Percentiles rank a stretch among this genome's conserved stretches.
phyloP scores from a whole-genome alignment of 2,888 invertebrate genomes.

The Bhutanitis thaidina region DNA sequence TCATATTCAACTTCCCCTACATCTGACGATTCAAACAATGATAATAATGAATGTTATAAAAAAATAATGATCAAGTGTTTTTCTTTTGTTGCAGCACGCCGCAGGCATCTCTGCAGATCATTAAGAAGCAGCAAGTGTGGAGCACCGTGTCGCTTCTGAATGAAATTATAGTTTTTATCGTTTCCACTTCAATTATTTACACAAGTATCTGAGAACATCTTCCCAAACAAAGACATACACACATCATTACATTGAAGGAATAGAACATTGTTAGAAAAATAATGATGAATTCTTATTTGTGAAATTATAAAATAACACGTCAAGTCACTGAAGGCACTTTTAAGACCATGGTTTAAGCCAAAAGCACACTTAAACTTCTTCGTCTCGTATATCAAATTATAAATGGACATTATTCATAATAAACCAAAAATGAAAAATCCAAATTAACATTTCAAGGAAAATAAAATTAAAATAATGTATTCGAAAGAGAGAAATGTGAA shows the following conservation, averaged over 20 bases:
- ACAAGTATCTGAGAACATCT: not conserved
- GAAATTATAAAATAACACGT: too few relatives aligned
- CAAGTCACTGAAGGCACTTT: too few relatives aligned
- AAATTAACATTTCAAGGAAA: not conserved
- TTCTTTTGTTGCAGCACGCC: slow-evolving; percentile 42
- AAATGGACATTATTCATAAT: too few relatives aligned
- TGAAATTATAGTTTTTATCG: not conserved
- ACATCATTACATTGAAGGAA: too few relatives aligned
- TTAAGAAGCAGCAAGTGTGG: slow-evolving; percentile 29
- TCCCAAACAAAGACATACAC: too few relatives aligned
- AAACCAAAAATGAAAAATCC: too few relatives aligned
- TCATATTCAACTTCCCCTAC: not conserved
- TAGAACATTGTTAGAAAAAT: too few relatives aligned
- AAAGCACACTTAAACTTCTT: too few relatives aligned
- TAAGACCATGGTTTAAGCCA: too few relatives aligned
- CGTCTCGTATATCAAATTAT: too few relatives aligned
- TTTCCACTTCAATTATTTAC: not conserved
- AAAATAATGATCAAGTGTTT: slow-evolving; percentile 31
- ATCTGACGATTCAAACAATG: slow-evolving; percentile 1
- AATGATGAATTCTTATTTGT: too few relatives aligned
- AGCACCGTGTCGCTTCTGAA: slow-evolving; percentile 19
- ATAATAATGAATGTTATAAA: slow-evolving; percentile 26
- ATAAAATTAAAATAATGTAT: not conserved
- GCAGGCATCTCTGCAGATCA: slow-evolving; percentile 31
- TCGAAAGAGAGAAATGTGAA: not conserved